Conservation (phyloP, 2,797 vertebrate species). For the Rachycentron canadum region DNA sequence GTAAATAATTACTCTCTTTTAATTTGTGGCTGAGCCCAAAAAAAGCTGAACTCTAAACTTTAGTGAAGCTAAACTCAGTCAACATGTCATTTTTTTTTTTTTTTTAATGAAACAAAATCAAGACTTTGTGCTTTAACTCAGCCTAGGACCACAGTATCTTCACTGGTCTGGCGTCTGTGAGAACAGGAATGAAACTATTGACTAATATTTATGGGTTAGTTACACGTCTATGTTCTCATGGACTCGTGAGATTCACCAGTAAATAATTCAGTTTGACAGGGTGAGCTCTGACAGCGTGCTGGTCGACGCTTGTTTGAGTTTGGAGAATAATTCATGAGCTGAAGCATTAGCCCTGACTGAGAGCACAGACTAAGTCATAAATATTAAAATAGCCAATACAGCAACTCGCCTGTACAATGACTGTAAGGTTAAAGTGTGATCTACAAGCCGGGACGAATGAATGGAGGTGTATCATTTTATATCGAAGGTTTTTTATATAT, state of each 20-base stretch:
- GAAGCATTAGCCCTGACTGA: not conserved
- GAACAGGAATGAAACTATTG: slow-evolving; percentile 15
- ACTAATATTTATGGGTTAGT: slow-evolving; percentile 14
- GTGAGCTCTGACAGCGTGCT: not conserved
- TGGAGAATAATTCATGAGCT: slow-evolving; percentile 33
- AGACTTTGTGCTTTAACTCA: not conserved
- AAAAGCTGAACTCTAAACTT: too few relatives aligned
- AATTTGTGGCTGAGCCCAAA: not conserved
- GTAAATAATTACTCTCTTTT: slow-evolving; percentile 56
- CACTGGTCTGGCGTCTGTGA: not conserved
- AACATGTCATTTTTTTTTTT: too few relatives aligned
- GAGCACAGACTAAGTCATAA: slow-evolving; percentile 11
- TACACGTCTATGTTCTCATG: not conserved
- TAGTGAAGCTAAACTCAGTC: too few relatives aligned
- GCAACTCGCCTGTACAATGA: too few relatives aligned
- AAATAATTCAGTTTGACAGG: slow-evolving; percentile 22
- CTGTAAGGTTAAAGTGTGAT: slow-evolving; percentile 1
- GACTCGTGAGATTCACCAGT: not conserved
- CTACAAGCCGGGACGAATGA: not conserved
- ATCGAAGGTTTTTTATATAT: not conserved
- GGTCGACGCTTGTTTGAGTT: slow-evolving; percentile 3
- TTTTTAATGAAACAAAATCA: too few relatives aligned
- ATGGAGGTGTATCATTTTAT: not conserved
- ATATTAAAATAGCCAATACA: slow-evolving; percentile 35
- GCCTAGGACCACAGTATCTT: not conserved